A percentile compares a stretch with the other conserved stretches of the same genome.
These are phyloP conservation scores for Paedocypris micromegethes DNA, from an alignment of 2,797 vertebrate species.

Conservation along the genomic window DNA sequence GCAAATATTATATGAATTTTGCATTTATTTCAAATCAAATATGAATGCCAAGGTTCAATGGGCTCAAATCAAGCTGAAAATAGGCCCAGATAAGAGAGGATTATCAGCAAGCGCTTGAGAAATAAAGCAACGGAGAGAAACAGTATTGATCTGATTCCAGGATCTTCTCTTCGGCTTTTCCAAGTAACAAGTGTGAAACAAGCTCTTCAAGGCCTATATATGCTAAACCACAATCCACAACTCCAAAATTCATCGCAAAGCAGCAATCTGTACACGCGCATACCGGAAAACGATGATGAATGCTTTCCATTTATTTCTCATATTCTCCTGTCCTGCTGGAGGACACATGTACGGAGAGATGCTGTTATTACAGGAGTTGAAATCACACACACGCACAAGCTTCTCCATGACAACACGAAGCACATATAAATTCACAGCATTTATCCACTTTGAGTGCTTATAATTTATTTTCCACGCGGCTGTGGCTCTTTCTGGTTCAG, in stretches of 20 bases:
- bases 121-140: slow-evolving; percentile 17
- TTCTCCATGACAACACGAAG: slow-evolving; percentile 43
- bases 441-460: slow-evolving; percentile 29
- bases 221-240: neutral
- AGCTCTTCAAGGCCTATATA: neutral
- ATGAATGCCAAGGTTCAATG: slow-evolving; percentile 1
- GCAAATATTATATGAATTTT: neutral
- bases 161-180: slow-evolving; percentile 10
- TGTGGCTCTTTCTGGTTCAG: slow-evolving; percentile 14
- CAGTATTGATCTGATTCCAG: slow-evolving; percentile 25
- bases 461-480: slow-evolving; percentile 31
- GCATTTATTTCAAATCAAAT: slow-evolving; percentile 12
- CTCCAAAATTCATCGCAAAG: slow-evolving; percentile 11
- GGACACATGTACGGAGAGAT: slow-evolving; percentile 2
- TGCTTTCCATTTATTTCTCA: slow-evolving; percentile 16
- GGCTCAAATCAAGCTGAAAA: slow-evolving; percentile 28
- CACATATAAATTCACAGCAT: slow-evolving; percentile 24
- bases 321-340: slow-evolving; percentile 12
- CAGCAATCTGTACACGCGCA: slow-evolving; percentile 2
- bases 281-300: slow-evolving; percentile 6
- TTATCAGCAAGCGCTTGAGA: slow-evolving; percentile 18
- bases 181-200: slow-evolving; percentile 20
- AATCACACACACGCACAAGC: slow-evolving; percentile 26
- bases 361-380: slow-evolving; percentile 5
- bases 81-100: neutral